phyloP scores from a whole-genome alignment of 2,797 vertebrate species.

The Eleutherodactylus coqui region DNA sequence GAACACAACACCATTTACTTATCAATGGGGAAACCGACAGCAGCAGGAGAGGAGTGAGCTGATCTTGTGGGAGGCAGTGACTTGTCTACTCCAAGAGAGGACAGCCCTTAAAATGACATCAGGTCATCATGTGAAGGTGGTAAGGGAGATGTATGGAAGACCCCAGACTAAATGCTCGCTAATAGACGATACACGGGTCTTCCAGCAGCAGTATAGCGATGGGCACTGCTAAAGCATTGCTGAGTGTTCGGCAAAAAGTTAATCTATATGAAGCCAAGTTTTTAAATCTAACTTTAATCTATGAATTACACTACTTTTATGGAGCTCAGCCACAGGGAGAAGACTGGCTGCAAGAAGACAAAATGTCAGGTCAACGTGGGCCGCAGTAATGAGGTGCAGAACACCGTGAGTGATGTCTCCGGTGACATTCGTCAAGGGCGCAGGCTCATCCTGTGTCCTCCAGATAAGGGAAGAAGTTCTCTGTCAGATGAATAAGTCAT shows the following conservation, averaged over 20 bases:
- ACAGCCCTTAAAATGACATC: not conserved
- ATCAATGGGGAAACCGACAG: too few relatives aligned
- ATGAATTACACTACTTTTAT: not conserved
- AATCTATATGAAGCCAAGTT: not conserved
- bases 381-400: not conserved
- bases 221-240: too few relatives aligned
- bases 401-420: not conserved
- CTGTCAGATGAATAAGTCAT: constrained; percentile 22
- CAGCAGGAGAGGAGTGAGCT: not conserved
- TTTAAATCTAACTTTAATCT: not conserved
- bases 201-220: not conserved
- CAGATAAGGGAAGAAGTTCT: not conserved
- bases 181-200: not conserved
- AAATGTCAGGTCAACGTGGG: not conserved
- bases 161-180: not conserved
- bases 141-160: not conserved
- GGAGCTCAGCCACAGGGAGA: not conserved
- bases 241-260: not conserved
- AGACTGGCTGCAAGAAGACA: not conserved
- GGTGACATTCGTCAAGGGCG: not conserved
- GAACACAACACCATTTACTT: too few relatives aligned
- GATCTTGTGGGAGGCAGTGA: not conserved
- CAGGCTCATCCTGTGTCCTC: not conserved
- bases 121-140: not conserved
- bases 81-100: not conserved